Evolutionary conservation across 2,797 vertebrate genomes (phyloP), one percentile per base, ranked within the genome.

Genomic region (Gallinago solitaria): DNA sequence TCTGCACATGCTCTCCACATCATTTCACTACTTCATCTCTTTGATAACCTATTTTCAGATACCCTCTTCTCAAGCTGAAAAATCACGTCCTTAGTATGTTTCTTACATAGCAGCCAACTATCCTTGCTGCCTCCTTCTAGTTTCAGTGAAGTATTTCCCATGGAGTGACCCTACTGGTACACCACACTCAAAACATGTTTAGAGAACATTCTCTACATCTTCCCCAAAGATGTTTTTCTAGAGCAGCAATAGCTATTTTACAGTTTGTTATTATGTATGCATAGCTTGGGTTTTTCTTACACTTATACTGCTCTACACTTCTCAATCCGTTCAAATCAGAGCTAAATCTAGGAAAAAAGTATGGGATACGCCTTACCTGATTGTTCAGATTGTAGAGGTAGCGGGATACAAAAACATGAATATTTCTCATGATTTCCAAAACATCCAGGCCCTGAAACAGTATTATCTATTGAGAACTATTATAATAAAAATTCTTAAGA

Each of bases 341-440:
- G 68, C 9, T 25, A 86, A 57, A n/a, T 7, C 9, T 23, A n/a
- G 39, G 16, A 43, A 83, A 39, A 35, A 47, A 87, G 20, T 17
- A 17, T 2, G 11, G n/a, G 41, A 50, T 64, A 20, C 10, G 43
- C 19, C 97, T 97, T 89, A 98, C 99, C 98, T 99, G 99, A 97
- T 99, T 99, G 98, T 99, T 99, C 83, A 99, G 98, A 97, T 99
- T 99, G 97, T 99, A 99, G 89, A 99, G 99, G 95, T 99, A 99
- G 82, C 99, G 99, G 3, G 99, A 99, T 65, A 99, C 99, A 98
- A 99, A 99, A 35, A 99, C 99, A 39, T 99, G 99, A 96, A 99
- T 99, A 97, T 99, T 99, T 97, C 99, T 99, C 99, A 99, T 99
- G 93, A 99, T 99, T 98, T 99, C 99, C 97, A 99, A 96, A 93